Evolutionary conservation across 2,113 vertebrate species (phyloP).

Genomic region (Calidris pygmaea): DNA sequence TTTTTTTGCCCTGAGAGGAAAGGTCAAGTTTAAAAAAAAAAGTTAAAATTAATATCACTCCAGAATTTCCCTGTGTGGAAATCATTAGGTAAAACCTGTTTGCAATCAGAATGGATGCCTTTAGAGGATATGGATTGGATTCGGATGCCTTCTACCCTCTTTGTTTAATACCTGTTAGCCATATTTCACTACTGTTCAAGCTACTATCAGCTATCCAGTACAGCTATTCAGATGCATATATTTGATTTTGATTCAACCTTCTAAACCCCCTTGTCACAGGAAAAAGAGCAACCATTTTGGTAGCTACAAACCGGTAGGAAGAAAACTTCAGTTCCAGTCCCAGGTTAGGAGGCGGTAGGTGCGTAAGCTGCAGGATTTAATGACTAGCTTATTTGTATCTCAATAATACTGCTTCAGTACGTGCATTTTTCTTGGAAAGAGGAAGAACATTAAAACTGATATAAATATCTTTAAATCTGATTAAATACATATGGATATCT

Average conservation of each 20-base stretch:
- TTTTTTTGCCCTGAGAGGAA: neutral
- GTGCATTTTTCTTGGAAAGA: neutral
- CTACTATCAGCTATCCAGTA: neutral
- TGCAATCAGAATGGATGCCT: neutral
- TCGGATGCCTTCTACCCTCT: neutral
- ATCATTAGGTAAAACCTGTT: neutral
- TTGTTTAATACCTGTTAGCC: neutral
- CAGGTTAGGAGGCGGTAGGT: neutral
- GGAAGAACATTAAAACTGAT: neutral
- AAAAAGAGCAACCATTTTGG: neutral
- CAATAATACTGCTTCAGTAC: neutral
- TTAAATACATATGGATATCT: neutral
- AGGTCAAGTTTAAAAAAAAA: neutral
- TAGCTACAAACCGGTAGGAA: neutral
- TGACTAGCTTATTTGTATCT: neutral
- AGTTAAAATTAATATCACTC: neutral
- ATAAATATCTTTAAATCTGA: neutral
- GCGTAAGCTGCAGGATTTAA: neutral
- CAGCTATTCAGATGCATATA: neutral
- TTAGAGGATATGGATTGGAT: neutral
- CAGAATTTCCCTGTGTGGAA: neutral
- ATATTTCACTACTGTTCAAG: neutral
- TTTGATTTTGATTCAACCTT: neutral
- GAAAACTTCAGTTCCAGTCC: neutral
- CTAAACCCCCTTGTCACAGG: neutral